Evolutionary conservation across 1,140 invertebrate genomes (phyloP), one percentile per base, ranked within the genome.

Genomic region (Megalopta genalis): DNA sequence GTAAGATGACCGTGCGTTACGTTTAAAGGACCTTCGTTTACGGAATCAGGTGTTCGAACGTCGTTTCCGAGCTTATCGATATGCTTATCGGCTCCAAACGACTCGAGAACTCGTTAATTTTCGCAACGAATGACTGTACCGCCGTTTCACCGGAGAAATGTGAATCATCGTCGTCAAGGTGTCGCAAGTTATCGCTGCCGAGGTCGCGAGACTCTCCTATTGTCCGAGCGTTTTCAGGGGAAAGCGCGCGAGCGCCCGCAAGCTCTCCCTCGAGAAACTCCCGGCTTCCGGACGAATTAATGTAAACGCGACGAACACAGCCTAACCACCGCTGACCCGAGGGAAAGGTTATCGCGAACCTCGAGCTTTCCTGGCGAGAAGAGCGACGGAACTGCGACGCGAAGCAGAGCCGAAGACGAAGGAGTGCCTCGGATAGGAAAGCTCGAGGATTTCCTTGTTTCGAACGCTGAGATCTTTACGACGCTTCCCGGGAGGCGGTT

Each of bases 151-250:
- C 14, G 4, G 65, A 25, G 23, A 57, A 23, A 18, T 7, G 25
- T 72, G 70, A 72, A 46, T 72, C 70, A 62, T 9, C 59, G 23
- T 27, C 18, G 25, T 32, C 16, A 2, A 62, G 3, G 16, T 18
- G 23, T 63, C 21, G 25, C n/a, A 57, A 72, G 39, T 72, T 62
- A 72, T 72, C 70, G 70, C 60, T 72, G 62, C 46, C 70, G 70
- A 32, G 32, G 32, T 32, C 6, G 12, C 25, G 10, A 21, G 52
- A 8, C 25, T 23, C 6, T 16, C 16, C n/a, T 60, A 46, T 59
- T 59, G 23, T 27, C 21, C n/a, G 54, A 57, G 1, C 21, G 54
- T 0, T 57, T 57, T 57, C 18, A n/a, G 54, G n/a, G n/a, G 1
- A n/a, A 6, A 6, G 21, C 21, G 52, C 52, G n/a, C n/a, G n/a